Evolutionary conservation across 1,140 invertebrate species (phyloP), one percentile per base, ranked within the genome.

Genomic region (Argopecten irradians): DNA sequence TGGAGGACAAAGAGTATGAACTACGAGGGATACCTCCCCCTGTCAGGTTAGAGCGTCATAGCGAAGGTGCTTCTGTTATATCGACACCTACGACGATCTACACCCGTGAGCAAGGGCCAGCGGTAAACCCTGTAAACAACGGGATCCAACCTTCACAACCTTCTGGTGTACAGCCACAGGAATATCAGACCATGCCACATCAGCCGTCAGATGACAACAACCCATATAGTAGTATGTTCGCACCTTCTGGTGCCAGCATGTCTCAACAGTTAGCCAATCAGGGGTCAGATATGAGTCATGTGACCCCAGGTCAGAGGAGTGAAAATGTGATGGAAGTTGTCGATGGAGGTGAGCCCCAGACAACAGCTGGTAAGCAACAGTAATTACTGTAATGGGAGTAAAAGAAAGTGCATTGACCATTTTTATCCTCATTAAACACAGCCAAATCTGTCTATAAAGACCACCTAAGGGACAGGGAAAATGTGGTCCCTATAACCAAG

Each of bases 1-100:
- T 90, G 11, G 83, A 34, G 83, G 32, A 88, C 5, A 88, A 84
- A 33, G 89, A 90, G 55, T 14, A 39, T 1, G 8, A 71, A 11
- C 28, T 71, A 11, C n/a, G 55, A 28, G 55, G 55, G 19, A 22
- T 71, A 3, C 55, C 55, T 28, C 22, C 28, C n/a, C 55, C 55
- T n/a, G 0, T 7, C n/a, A 71, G 55, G 55, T 1, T n/a, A 71
- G 55, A 16, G 19, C 5, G 22, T 71, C 22, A 71, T 5, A 19
- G 43, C 3, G 8, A 71, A 71, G 55, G n/a, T 28, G n/a, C 36
- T 5, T 5, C 22, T 1, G 13, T n/a, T 3, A 71, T 46, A 2
- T 46, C 43, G 11, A 16, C 9, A 16, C 1, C 9, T 16, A 46
- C 43, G 22, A 46, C 55, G 2, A 11, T 71, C 13, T 71, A 71